Percentiles rank a stretch among this genome's conserved stretches.
phyloP scores from a whole-genome alignment of 2,888 invertebrate species.

The Neoascia interrupta region DNA sequence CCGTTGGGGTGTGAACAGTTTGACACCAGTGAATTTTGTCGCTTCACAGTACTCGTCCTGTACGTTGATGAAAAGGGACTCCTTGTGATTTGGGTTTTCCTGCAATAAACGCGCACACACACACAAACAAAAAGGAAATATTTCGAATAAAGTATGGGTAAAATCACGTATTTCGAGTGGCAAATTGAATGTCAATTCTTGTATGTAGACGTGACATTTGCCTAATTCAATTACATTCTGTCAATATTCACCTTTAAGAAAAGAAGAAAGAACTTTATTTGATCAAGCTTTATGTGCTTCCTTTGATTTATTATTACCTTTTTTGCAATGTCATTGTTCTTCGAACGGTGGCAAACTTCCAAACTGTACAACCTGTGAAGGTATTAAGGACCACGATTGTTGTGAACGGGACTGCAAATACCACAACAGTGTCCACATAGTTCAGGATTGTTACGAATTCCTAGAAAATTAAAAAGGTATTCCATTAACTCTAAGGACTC shows the following conservation, averaged over 20 bases:
- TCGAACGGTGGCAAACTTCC: constrained; percentile 81
- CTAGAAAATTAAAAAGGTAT: constrained; percentile 78
- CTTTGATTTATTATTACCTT: constrained; percentile 74
- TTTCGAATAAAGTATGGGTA: no score
- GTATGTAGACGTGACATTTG: no score
- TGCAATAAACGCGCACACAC: background rate
- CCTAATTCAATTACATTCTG: no score
- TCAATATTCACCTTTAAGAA: no score
- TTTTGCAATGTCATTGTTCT: constrained; percentile 78
- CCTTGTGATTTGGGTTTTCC: constrained; percentile 54
- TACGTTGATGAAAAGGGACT: constrained; percentile 70
- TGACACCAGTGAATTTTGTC: constrained; percentile 73
- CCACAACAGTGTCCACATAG: constrained; percentile 85
- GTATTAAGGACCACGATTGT: constrained; percentile 86
- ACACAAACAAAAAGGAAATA: no score
- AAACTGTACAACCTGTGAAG: constrained; percentile 85
- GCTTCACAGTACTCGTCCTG: constrained; percentile 74
- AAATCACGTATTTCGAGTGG: no score
- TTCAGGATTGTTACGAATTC: constrained; percentile 84
- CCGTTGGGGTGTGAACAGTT: constrained; percentile 76
- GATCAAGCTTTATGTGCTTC: no score
- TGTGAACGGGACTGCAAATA: constrained; percentile 87
- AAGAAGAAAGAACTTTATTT: no score
- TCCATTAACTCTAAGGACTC: background rate
- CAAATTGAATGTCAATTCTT: no score